phyloP scores from a whole-genome alignment of 92 coral and sea anemone genomes.

The Desmophyllum pertusum region DNA sequence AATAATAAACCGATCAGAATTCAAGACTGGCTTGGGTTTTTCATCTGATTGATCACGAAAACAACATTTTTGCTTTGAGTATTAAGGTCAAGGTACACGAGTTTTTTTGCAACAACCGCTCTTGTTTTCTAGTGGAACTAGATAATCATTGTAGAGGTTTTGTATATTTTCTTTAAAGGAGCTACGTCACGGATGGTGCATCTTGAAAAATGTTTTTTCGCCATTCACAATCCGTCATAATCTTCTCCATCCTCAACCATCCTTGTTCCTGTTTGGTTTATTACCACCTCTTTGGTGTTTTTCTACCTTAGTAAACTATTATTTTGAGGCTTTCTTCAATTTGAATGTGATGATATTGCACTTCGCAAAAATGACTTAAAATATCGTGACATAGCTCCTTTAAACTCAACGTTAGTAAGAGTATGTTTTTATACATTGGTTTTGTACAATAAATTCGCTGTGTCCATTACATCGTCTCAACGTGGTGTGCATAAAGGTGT shows the following conservation, averaged over 20 bases:
- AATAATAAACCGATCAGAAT: background rate
- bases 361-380: too few relatives aligned
- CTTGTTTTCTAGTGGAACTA: background rate
- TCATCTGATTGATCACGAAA: background rate
- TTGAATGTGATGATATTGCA: too few relatives aligned
- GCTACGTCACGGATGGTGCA: too few relatives aligned
- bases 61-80: background rate
- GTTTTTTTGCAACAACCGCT: background rate
- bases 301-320: too few relatives aligned
- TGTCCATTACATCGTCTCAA: background rate
- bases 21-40: background rate
- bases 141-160: background rate
- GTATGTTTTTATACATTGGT: background rate
- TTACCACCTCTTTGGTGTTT: too few relatives aligned
- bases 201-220: too few relatives aligned
- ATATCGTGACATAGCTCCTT: too few relatives aligned
- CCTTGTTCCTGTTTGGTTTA: too few relatives aligned
- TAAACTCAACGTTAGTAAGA: background rate
- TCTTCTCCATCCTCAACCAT: background rate
- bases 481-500: conserved; percentile 29
- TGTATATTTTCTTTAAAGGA: background rate
- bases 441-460: background rate
- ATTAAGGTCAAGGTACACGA: background rate
- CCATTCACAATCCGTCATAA: too few relatives aligned
- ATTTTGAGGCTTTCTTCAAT: too few relatives aligned